These are phyloP conservation scores for Oedothorax gibbosus DNA, from an alignment of 1,140 invertebrate genomes.

Conservation along the genomic window DNA sequence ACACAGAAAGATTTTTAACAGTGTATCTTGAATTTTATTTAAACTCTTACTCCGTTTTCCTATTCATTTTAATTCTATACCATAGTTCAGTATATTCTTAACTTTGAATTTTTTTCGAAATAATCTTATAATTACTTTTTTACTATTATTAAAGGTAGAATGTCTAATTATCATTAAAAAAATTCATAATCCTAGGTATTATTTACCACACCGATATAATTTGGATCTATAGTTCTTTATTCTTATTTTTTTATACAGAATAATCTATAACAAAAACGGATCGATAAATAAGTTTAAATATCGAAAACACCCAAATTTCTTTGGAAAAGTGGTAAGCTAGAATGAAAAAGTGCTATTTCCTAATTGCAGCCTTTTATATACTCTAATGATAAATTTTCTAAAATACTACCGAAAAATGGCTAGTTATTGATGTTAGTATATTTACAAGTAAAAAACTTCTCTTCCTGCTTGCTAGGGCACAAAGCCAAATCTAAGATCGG, in stretches of 20 bases:
- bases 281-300: conserved; percentile 10
- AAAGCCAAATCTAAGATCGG: conserved; percentile 48
- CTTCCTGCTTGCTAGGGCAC: conserved; percentile 29
- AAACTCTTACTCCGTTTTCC: too few species aligned
- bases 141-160: too few species aligned
- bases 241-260: not conserved
- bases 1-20: too few species aligned
- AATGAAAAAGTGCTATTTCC: conserved; percentile 55
- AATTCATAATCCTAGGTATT: too few species aligned
- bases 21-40: too few species aligned
- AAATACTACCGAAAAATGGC: conserved; percentile 49
- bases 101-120: too few species aligned
- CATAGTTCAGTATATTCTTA: too few species aligned
- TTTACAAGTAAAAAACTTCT: conserved; percentile 51
- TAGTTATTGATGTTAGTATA: conserved; percentile 48
- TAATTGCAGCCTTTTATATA: conserved; percentile 39
- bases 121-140: too few species aligned
- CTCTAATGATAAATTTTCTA: conserved; percentile 37
- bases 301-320: conserved; percentile 30
- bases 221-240: not conserved
- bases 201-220: not conserved
- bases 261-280: not conserved
- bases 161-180: too few species aligned
- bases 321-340: conserved; percentile 41
- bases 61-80: too few species aligned